phyloP scores from a whole-genome alignment of 1,140 invertebrate genomes.

The Tetragnatha versicolor region DNA sequence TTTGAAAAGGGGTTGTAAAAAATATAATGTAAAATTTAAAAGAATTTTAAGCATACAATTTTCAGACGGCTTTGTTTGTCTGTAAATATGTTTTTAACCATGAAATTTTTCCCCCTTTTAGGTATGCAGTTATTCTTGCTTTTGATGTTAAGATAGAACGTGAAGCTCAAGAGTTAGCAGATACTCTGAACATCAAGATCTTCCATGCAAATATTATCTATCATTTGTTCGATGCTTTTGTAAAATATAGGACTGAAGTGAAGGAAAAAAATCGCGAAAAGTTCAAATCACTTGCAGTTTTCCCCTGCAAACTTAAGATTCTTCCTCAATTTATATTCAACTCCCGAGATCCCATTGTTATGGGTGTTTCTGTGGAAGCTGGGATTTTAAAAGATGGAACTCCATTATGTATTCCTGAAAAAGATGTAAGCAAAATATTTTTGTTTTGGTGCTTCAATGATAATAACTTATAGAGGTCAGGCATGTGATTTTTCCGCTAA shows the following conservation, averaged over 20 bases:
- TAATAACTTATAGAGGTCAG: too few relatives aligned
- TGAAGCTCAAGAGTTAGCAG: slow-evolving; percentile 97
- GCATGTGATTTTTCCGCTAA: too few relatives aligned
- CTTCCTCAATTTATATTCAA: slow-evolving; percentile 95
- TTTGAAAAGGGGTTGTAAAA: too few relatives aligned
- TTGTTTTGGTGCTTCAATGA: not conserved
- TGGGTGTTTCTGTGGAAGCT: slow-evolving; percentile 94
- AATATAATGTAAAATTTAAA: too few relatives aligned
- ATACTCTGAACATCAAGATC: slow-evolving; percentile 91
- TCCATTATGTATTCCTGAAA: slow-evolving; percentile 93
- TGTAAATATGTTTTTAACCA: too few relatives aligned
- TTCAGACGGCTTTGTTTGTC: too few relatives aligned
- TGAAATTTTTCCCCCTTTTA: slow-evolving; percentile 63
- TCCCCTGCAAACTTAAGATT: slow-evolving; percentile 93
- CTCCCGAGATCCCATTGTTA: slow-evolving; percentile 95
- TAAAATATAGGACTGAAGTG: slow-evolving; percentile 90
- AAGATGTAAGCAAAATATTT: slow-evolving; percentile 76
- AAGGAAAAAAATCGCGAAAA: slow-evolving; percentile 92
- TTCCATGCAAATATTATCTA: slow-evolving; percentile 99
- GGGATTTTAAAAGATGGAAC: slow-evolving; percentile 96
- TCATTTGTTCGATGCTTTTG: slow-evolving; percentile 98
- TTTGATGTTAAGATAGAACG: slow-evolving; percentile 99
- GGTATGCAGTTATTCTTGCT: slow-evolving; percentile 96
- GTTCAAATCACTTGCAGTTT: slow-evolving; percentile 95
- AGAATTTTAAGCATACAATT: too few relatives aligned